Evolutionary conservation across 2,888 invertebrate genomes (phyloP).

Genomic region (Sericinus montela): DNA sequence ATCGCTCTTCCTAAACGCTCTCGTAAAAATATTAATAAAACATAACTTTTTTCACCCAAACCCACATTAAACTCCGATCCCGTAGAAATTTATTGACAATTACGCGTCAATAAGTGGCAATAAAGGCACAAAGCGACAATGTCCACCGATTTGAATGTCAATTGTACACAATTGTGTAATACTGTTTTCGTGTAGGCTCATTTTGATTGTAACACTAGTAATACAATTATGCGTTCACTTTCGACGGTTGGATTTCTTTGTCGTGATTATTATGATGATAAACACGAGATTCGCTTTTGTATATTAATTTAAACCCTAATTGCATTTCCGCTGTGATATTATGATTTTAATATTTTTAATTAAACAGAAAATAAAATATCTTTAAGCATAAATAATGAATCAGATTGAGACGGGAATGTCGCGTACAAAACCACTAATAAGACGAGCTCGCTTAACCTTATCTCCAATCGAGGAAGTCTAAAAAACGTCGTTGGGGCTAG

Average conservation of each 20-base stretch:
- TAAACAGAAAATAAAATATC: slow-evolving; percentile 25
- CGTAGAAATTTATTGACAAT: slow-evolving; percentile 79
- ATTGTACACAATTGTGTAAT: slow-evolving; percentile 77
- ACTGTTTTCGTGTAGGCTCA: slow-evolving; percentile 74
- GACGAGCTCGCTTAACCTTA: slow-evolving; percentile 75
- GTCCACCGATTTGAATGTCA: slow-evolving; percentile 78
- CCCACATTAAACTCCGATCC: slow-evolving; percentile 78
- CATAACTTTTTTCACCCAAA: slow-evolving; percentile 78
- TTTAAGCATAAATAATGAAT: slow-evolving; percentile 60
- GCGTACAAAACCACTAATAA: slow-evolving; percentile 70
- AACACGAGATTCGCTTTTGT: slow-evolving; percentile 63
- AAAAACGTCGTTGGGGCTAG: slow-evolving; percentile 57
- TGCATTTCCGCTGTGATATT: slow-evolving; percentile 51
- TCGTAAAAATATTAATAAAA: slow-evolving; percentile 80
- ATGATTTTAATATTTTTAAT: neutral
- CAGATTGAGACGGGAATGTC: slow-evolving; percentile 55
- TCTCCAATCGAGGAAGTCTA: slow-evolving; percentile 76
- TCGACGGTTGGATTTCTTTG: slow-evolving; percentile 62
- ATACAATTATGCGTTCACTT: slow-evolving; percentile 72
- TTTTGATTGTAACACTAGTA: slow-evolving; percentile 69
- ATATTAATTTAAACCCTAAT: slow-evolving; percentile 51
- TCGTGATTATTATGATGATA: slow-evolving; percentile 65
- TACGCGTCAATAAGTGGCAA: slow-evolving; percentile 77
- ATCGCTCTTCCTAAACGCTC: slow-evolving; percentile 73
- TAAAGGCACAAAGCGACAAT: slow-evolving; percentile 75